Conservation (phyloP, 2,888 invertebrate genomes). For the Monochamus alternatus region DNA sequence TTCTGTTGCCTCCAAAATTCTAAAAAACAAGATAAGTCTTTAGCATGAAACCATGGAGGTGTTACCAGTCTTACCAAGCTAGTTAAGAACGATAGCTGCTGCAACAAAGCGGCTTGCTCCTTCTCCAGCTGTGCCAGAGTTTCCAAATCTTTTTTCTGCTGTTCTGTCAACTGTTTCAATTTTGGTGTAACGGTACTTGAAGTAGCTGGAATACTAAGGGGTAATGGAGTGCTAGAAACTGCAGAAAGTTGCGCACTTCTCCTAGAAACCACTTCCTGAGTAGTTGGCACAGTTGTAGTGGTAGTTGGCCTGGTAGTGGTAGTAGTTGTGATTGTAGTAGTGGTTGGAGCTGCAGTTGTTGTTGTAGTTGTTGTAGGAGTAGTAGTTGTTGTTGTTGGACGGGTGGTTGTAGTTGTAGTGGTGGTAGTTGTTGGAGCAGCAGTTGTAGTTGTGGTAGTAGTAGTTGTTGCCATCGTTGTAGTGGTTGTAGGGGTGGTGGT, state of each 20-base stretch:
- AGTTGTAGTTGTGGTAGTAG: conserved; percentile 38
- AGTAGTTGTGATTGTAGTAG: conserved; percentile 42
- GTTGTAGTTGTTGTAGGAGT: conserved; percentile 43
- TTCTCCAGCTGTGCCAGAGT: conserved; percentile 66
- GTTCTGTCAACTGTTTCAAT: conserved; percentile 63
- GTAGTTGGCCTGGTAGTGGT: conserved; percentile 32
- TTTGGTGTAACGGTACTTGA: conserved; percentile 52
- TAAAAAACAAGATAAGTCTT: conserved; percentile 34
- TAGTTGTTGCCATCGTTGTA: conserved; percentile 48
- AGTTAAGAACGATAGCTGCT: conserved; percentile 68
- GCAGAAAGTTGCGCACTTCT: conserved; percentile 36
- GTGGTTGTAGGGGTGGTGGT: conserved; percentile 38
- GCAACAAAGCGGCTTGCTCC: conserved; percentile 67
- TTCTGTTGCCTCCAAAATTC: conserved; percentile 47
- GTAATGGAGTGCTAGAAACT: conserved; percentile 36
- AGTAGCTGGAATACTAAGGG: conserved; percentile 19
- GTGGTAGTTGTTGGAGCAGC: conserved; percentile 35
- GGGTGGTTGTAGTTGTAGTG: conserved; percentile 42
- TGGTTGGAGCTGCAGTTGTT: conserved; percentile 38
- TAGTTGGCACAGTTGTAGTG: neutral
- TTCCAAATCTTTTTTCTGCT: conserved; percentile 67
- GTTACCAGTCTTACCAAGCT: conserved; percentile 60
- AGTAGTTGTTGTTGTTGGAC: conserved; percentile 41
- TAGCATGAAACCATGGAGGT: no score
- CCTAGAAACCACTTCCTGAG: neutral